Base-by-base conservation (phyloP, 1,140 invertebrate genomes). In the Polyergus mexicanus region DNA sequence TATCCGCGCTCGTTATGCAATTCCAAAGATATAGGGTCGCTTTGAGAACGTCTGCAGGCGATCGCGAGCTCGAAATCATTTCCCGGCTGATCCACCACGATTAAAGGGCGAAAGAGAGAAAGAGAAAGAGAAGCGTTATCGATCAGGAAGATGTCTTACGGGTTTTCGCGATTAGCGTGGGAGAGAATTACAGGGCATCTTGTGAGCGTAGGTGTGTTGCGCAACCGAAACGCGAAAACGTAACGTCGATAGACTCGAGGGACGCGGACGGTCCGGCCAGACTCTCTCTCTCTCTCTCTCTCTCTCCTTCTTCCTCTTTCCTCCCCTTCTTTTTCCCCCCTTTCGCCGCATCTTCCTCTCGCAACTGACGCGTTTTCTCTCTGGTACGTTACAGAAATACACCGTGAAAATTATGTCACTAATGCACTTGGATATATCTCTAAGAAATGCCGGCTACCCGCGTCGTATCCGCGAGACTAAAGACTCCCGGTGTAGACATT, bases 161-260 rank as follows among this genome's bases (percentile, higher is more conserved):
- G 35, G 66, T 44, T 58, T 80, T 74, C 28, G 54, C 41, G 87
- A 89, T 88, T 16, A 69, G 25, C 32, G 41, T 56, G 56, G 51
- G 72, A 63, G 54, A 60, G 19, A 65, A 89, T 89, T 86, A 87
- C 54, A 84, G 69, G 80, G 75, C 85, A 76, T 76, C 47, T 51
- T 58, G n/a, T n/a, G 88, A 80, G 78, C 88, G 41, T 63, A 90
- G 88, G 91, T 92, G 92, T 92, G 92, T 92, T 92, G 89, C 90
- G 90, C 87, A 92, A 92, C 85, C 71, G 41, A 88, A 92, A 92
- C 88, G 89, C 92, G 92, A 91, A 92, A 92, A 88, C 78, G 80
- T 80, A 68, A 81, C 86, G 75, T 81, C 84, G 78, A 89, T 88
- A 89, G 60, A 78, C 66, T 75, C 86, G 76, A 91, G 88, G 86